Conservation (phyloP, 2,888 invertebrate genomes). For the Synergus gifuensis region DNA sequence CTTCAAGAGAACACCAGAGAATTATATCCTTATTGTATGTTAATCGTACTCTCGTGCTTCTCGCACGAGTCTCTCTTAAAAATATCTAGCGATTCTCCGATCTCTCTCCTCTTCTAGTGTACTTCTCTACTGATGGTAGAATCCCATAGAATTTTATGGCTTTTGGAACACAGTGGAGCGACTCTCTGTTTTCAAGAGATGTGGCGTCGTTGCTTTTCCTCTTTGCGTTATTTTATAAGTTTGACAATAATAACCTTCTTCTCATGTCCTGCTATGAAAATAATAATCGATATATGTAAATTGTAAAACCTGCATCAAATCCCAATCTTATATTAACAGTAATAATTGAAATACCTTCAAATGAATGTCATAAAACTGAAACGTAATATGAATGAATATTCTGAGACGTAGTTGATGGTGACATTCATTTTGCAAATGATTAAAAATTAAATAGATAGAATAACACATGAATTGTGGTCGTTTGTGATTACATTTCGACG, state of each 20-base stretch:
- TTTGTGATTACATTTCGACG: neutral
- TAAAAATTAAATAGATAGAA: too few species aligned
- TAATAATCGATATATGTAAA: neutral
- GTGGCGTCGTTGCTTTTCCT: constrained; percentile 12
- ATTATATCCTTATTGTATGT: constrained; percentile 76
- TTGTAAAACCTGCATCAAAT: neutral
- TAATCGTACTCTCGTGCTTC: constrained; percentile 68
- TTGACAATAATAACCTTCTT: neutral
- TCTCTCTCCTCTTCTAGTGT: constrained; percentile 45
- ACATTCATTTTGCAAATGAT: neutral
- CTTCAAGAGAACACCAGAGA: constrained; percentile 64
- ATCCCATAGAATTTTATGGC: constrained; percentile 54
- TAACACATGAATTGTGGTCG: too few species aligned
- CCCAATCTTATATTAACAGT: neutral
- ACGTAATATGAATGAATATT: neutral
- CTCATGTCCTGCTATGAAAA: neutral
- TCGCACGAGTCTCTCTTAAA: constrained; percentile 65
- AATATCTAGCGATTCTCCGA: constrained; percentile 65
- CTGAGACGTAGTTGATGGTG: neutral
- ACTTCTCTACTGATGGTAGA: constrained; percentile 43
- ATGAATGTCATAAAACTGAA: neutral
- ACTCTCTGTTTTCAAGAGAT: constrained; percentile 53
- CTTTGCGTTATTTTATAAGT: neutral
- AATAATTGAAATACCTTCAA: neutral
- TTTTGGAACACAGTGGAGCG: constrained; percentile 50